Percentiles rank a stretch among this genome's conserved stretches.
These are phyloP conservation scores for Sapajus apella DNA, from an alignment of 2,113 vertebrate genomes.

Conservation along the genomic window DNA sequence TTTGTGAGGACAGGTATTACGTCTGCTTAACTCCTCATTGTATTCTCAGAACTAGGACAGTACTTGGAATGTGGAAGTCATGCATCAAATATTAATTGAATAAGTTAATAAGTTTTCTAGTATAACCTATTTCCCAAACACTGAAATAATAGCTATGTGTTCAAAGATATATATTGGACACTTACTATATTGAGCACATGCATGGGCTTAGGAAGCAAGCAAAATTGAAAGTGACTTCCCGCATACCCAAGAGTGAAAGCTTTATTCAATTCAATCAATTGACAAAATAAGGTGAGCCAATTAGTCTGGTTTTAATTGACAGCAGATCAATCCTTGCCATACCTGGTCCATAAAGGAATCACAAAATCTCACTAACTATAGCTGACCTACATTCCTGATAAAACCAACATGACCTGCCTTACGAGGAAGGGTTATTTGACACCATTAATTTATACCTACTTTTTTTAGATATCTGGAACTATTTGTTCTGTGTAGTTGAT, in stretches of 20 bases:
- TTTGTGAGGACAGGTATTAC: not conserved
- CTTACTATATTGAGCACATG: not conserved
- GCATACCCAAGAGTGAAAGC: not conserved
- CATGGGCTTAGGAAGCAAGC: not conserved
- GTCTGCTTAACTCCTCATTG: not conserved
- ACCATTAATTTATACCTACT: slow-evolving; percentile 27
- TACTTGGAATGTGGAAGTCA: not conserved
- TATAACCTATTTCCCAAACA: not conserved
- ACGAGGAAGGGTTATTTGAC: not conserved
- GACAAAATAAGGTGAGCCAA: not conserved
- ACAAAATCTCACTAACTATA: not conserved
- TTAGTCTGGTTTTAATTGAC: not conserved
- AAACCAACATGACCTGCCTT: slow-evolving; percentile 8
- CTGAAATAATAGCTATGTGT: not conserved
- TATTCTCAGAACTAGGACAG: not conserved
- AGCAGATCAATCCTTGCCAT: not conserved
- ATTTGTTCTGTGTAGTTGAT: slow-evolving; percentile 10
- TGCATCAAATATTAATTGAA: not conserved
- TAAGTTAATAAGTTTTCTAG: not conserved
- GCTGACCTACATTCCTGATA: not conserved
- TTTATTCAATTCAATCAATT: not conserved
- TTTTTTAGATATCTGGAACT: not conserved
- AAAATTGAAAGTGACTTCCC: not conserved
- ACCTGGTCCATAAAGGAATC: not conserved
- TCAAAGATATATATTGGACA: not conserved